Evolutionary conservation across 1,140 invertebrate species (phyloP).

Genomic region (Aphaenogaster rudis): DNA sequence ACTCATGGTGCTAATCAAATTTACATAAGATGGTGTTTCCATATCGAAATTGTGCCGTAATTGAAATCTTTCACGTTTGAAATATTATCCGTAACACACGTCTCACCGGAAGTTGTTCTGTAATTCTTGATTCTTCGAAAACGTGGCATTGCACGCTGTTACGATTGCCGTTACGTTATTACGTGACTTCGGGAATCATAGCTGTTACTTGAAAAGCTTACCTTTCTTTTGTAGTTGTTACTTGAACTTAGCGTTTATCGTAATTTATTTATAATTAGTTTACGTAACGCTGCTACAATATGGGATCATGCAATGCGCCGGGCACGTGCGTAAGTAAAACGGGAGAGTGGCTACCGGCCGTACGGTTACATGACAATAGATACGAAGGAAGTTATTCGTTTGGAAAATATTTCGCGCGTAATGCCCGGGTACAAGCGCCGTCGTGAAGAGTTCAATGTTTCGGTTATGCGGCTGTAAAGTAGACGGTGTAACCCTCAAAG

Average conservation of each 20-base stretch:
- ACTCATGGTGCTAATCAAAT: background rate
- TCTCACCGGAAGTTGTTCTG: background rate
- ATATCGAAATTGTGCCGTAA: background rate
- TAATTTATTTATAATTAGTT: conserved; percentile 33
- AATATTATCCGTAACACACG: background rate
- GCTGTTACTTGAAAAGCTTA: background rate
- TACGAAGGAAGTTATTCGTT: conserved; percentile 25
- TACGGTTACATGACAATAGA: conserved; percentile 17
- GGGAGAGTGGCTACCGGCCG: background rate
- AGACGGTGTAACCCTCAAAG: conserved; percentile 37
- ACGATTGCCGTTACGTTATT: conserved; percentile 12
- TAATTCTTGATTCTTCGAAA: conserved; percentile 1
- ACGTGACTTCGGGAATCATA: background rate
- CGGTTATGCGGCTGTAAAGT: conserved; percentile 21
- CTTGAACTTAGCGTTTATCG: background rate
- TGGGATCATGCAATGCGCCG: background rate
- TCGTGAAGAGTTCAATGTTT: conserved; percentile 26
- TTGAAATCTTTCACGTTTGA: background rate
- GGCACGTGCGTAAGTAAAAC: background rate
- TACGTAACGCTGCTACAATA: conserved; percentile 40
- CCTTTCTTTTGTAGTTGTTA: background rate
- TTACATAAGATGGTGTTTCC: background rate
- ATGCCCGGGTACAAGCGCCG: background rate
- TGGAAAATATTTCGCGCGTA: conserved; percentile 17
- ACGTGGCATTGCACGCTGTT: background rate